Percentiles rank a stretch among this genome's conserved stretches.
phyloP scores from a whole-genome alignment of 2,797 vertebrate species.

The Sardinella longiceps region DNA sequence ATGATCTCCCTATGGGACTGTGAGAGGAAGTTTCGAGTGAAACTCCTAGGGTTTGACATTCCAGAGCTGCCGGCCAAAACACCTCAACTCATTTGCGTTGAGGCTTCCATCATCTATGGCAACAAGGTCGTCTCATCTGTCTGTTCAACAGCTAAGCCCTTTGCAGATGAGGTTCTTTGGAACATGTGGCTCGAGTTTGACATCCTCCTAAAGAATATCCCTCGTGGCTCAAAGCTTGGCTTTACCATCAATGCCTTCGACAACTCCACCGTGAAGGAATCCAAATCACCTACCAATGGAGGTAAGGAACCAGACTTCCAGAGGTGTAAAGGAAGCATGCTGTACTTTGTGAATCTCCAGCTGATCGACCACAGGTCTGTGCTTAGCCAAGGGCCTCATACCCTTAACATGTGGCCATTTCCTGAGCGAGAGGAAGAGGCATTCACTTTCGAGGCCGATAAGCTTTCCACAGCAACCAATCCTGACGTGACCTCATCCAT shows the following conservation, averaged over 20 bases:
- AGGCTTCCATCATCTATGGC: conserved; percentile 74
- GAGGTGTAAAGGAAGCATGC: conserved; percentile 68
- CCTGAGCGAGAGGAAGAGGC: conserved; percentile 66
- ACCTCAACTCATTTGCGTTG: conserved; percentile 69
- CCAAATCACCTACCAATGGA: conserved; percentile 35
- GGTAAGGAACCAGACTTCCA: conserved; percentile 56
- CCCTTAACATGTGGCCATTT: conserved; percentile 78
- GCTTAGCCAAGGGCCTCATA: conserved; percentile 74
- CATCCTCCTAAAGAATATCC: conserved; percentile 72
- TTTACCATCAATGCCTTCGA: conserved; percentile 72
- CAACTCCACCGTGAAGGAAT: conserved; percentile 52
- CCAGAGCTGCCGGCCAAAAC: conserved; percentile 68
- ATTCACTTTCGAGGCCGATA: conserved; percentile 77
- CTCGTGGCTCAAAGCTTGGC: conserved; percentile 74
- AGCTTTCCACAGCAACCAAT: conserved; percentile 77
- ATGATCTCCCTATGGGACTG: conserved; percentile 83
- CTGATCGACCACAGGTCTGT: conserved; percentile 81
- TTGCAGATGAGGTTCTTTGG: conserved; percentile 79
- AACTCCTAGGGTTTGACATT: conserved; percentile 78
- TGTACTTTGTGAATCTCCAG: conserved; percentile 80
- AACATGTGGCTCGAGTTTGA: conserved; percentile 80
- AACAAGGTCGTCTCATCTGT: conserved; percentile 71
- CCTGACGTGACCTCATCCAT: conserved; percentile 71
- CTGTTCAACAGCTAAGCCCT: conserved; percentile 64
- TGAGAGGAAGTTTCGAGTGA: conserved; percentile 75